Evolutionary conservation across 2,113 vertebrate species (phyloP).

Genomic region (Tapirus terrestris): DNA sequence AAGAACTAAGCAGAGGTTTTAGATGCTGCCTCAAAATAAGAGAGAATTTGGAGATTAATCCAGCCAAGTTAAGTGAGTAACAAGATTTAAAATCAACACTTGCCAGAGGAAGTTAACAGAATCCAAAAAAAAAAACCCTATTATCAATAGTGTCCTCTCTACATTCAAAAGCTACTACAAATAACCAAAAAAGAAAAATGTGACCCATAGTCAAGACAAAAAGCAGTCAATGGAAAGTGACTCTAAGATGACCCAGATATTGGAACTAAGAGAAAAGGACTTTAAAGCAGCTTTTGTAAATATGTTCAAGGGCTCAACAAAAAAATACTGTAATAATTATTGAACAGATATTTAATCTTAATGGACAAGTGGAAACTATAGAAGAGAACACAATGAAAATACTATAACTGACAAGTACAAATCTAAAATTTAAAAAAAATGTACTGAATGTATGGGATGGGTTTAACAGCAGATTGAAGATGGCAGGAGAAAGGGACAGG

Average conservation of each 20-base stretch:
- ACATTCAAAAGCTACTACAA: not conserved
- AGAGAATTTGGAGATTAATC: not conserved
- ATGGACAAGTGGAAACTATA: not conserved
- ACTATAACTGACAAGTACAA: not conserved
- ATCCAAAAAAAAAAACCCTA: not conserved
- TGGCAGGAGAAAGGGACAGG: not conserved
- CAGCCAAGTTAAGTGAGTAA: not conserved
- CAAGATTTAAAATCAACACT: not conserved
- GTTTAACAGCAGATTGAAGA: not conserved
- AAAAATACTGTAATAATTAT: not conserved
- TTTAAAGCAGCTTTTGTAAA: not conserved
- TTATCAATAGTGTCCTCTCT: not conserved
- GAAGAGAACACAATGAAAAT: conserved; percentile 1
- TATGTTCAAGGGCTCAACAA: not conserved
- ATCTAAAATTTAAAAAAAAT: not conserved
- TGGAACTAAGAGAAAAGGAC: not conserved
- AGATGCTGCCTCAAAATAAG: not conserved
- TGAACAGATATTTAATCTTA: not conserved
- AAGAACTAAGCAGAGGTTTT: not conserved
- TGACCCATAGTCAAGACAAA: not conserved
- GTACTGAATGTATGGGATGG: not conserved
- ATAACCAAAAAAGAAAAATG: not conserved
- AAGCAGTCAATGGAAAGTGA: not conserved
- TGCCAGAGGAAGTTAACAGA: not conserved
- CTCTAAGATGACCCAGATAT: not conserved